Percentiles rank a stretch among this genome's conserved stretches.
Conservation (phyloP, 1,140 invertebrate species). For the Drosophila arawakana region DNA sequence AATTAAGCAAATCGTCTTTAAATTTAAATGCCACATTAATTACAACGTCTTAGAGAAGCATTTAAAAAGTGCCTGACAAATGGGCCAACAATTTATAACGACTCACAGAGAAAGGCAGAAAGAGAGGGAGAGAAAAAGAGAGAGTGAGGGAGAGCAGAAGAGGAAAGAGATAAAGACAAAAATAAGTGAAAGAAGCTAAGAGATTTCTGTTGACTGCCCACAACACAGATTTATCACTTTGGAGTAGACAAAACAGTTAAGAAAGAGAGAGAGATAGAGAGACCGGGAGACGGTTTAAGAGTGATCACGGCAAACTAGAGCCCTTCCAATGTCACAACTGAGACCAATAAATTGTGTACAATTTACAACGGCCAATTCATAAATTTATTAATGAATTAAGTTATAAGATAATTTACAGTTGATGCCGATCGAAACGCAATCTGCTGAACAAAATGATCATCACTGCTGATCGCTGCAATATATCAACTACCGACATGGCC, state of each 20-base stretch:
- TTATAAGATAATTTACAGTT: slow-evolving; percentile 83
- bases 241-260: slow-evolving; percentile 48
- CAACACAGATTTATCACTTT: slow-evolving; percentile 44
- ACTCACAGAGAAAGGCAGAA: slow-evolving; percentile 5
- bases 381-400: slow-evolving; percentile 84
- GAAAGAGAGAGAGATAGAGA: neutral
- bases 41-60: slow-evolving; percentile 54
- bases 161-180: neutral
- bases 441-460: slow-evolving; percentile 53
- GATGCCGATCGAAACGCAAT: slow-evolving; percentile 57
- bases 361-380: slow-evolving; percentile 82
- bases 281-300: too few species aligned
- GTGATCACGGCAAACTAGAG: neutral
- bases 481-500: slow-evolving; percentile 53
- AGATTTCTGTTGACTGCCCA: slow-evolving; percentile 42
- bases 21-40: slow-evolving; percentile 73
- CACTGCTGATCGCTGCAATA: slow-evolving; percentile 60
- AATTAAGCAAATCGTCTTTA: slow-evolving; percentile 71
- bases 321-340: slow-evolving; percentile 58
- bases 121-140: neutral
- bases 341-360: slow-evolving; percentile 75
- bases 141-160: neutral
- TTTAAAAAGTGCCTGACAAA: slow-evolving; percentile 56
- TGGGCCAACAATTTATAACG: slow-evolving; percentile 45
- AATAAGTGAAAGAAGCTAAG: neutral